Conservation (phyloP, 2,113 vertebrate genomes). For the Proteles cristata region DNA sequence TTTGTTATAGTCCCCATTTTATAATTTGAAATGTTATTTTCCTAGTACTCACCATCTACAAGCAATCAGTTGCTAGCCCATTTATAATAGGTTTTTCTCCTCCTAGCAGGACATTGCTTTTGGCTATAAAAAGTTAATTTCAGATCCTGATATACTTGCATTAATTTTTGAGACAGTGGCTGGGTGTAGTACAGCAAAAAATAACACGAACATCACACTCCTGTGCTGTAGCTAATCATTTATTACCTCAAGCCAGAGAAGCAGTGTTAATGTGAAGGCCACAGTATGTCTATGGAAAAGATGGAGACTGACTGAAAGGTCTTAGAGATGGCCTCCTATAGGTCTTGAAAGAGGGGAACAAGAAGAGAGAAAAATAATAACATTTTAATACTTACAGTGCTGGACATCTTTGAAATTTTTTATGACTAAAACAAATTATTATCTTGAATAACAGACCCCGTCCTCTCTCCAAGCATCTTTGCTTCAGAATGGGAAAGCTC, state of each 20-base stretch:
- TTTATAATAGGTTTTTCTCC: slow-evolving; percentile 86
- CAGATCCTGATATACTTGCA: slow-evolving; percentile 92
- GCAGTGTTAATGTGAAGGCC: slow-evolving; percentile 58
- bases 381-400: slow-evolving; percentile 34
- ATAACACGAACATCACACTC: slow-evolving; percentile 76
- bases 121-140: slow-evolving; percentile 96
- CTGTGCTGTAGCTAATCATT: slow-evolving; percentile 82
- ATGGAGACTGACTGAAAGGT: slow-evolving; percentile 69
- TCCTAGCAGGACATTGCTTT: slow-evolving; percentile 90
- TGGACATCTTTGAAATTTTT: slow-evolving; percentile 63
- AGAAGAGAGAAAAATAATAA: slow-evolving; percentile 59
- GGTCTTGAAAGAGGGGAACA: slow-evolving; percentile 46
- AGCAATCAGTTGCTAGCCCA: slow-evolving; percentile 83
- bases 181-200: slow-evolving; percentile 80
- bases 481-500: slow-evolving; percentile 59
- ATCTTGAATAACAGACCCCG: slow-evolving; percentile 48
- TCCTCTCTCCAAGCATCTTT: slow-evolving; percentile 22
- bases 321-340: slow-evolving; percentile 72
- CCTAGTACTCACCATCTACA: slow-evolving; percentile 83
- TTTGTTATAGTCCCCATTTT: slow-evolving; percentile 82
- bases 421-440: slow-evolving; percentile 63
- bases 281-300: slow-evolving; percentile 60
- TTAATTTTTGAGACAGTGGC: slow-evolving; percentile 91
- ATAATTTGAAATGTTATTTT: slow-evolving; percentile 88
- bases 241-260: slow-evolving; percentile 84